phyloP scores from a whole-genome alignment of 2,888 invertebrate genomes.

The Clostera curtula region DNA sequence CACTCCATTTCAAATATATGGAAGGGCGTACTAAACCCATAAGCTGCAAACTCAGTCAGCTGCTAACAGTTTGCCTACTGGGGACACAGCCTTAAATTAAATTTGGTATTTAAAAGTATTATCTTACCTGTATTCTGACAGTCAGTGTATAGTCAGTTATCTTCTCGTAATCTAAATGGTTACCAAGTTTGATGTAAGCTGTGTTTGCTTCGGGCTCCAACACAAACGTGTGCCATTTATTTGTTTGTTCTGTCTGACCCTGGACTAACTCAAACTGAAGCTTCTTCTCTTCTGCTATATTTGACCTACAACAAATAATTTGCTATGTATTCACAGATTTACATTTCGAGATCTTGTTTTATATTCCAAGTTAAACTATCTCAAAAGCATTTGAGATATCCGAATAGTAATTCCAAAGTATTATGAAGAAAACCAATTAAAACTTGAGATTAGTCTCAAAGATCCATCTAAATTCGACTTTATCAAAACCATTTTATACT shows the following conservation, averaged over 20 bases:
- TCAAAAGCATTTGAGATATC: background rate
- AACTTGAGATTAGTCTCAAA: constrained; percentile 2
- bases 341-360: background rate
- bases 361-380: background rate
- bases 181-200: constrained; percentile 84
- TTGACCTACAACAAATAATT: constrained; percentile 70
- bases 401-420: constrained; percentile 1
- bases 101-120: constrained; percentile 5
- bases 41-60: too few species aligned
- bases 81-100: constrained; percentile 2
- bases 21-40: too few species aligned
- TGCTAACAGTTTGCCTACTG: too few species aligned
- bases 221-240: constrained; percentile 85
- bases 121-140: constrained; percentile 80
- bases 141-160: constrained; percentile 89
- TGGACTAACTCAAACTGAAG: constrained; percentile 86
- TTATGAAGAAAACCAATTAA: constrained; percentile 2
- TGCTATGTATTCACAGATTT: background rate
- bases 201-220: constrained; percentile 79
- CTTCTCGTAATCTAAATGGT: constrained; percentile 88
- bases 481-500: constrained; percentile 40
- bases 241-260: constrained; percentile 90
- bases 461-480: constrained; percentile 6
- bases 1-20: too few species aligned
- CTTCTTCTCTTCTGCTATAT: constrained; percentile 82